phyloP scores from a whole-genome alignment of 2,797 vertebrate genomes.

The Odontamblyopus rebecca region DNA sequence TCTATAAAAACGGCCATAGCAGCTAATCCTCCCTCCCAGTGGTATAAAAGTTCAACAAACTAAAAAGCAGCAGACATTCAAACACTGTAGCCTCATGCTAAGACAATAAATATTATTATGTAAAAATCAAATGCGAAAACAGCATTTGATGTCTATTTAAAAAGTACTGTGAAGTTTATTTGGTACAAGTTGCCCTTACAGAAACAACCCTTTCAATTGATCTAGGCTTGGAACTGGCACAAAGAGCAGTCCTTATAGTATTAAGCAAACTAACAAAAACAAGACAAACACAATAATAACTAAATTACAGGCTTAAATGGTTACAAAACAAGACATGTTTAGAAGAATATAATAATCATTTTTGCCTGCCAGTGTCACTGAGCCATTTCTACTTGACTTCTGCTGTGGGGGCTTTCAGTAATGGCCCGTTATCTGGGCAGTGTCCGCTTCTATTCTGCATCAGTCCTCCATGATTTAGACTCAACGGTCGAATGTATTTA shows the following conservation, averaged over 20 bases:
- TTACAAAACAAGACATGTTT: neutral
- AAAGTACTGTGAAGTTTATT: neutral
- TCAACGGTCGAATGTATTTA: constrained; percentile 31
- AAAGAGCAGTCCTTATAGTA: neutral
- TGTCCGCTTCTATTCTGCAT: constrained; percentile 16
- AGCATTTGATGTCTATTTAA: neutral
- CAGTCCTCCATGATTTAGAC: constrained; percentile 34
- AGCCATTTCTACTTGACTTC: constrained; percentile 3
- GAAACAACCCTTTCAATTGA: neutral
- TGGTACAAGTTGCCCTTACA: neutral
- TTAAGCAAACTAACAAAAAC: neutral
- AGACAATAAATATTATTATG: neutral
- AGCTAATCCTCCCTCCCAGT: constrained; percentile 22
- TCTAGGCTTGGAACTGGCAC: neutral
- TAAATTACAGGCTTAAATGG: neutral
- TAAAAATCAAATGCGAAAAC: neutral
- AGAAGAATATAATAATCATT: neutral
- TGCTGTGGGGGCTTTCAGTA: neutral
- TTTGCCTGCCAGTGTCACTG: neutral
- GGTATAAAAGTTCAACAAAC: constrained; percentile 5
- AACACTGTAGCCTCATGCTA: neutral
- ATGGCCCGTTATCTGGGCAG: constrained; percentile 8
- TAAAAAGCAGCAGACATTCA: neutral
- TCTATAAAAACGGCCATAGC: constrained; percentile 16
- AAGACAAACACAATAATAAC: neutral